These are phyloP conservation scores for Sussaba pulchella DNA, from an alignment of 2,888 invertebrate species.

Conservation along the genomic window DNA sequence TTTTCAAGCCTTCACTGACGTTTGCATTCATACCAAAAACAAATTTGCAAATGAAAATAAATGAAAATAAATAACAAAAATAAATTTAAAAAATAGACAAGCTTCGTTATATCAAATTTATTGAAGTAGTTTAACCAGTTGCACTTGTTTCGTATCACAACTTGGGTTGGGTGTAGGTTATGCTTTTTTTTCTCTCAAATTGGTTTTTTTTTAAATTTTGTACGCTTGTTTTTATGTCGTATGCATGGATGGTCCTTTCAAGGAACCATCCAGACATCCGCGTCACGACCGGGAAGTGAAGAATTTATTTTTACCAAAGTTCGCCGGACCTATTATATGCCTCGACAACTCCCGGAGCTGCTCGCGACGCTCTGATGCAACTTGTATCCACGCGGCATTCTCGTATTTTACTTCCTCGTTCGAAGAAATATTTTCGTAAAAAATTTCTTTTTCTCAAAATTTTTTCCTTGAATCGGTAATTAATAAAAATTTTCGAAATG, in stretches of 20 bases:
- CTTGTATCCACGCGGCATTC: neutral
- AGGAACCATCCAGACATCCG: neutral
- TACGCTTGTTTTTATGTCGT: no score
- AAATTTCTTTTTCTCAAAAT: no score
- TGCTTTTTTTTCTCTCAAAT: neutral
- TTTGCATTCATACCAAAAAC: neutral
- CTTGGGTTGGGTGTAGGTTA: neutral
- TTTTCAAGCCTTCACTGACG: constrained; percentile 30
- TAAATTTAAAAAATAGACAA: neutral
- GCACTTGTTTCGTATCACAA: neutral
- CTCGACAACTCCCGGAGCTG: constrained; percentile 58
- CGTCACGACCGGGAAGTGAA: constrained; percentile 72
- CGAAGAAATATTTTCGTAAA: neutral
- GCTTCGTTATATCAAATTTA: no score
- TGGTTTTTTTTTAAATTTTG: neutral
- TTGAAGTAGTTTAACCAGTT: constrained; percentile 3
- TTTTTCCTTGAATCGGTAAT: no score
- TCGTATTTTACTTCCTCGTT: neutral
- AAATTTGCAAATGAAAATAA: no score
- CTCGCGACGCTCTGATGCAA: constrained; percentile 6
- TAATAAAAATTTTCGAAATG: no score
- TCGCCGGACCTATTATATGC: constrained; percentile 68
- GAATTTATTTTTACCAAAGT: constrained; percentile 75
- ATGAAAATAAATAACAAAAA: constrained; percentile 13
- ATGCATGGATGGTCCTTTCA: neutral